Evolutionary conservation across 2,888 invertebrate genomes (phyloP), one percentile per base, ranked within the genome.

Genomic region (Chouioia cunea): DNA sequence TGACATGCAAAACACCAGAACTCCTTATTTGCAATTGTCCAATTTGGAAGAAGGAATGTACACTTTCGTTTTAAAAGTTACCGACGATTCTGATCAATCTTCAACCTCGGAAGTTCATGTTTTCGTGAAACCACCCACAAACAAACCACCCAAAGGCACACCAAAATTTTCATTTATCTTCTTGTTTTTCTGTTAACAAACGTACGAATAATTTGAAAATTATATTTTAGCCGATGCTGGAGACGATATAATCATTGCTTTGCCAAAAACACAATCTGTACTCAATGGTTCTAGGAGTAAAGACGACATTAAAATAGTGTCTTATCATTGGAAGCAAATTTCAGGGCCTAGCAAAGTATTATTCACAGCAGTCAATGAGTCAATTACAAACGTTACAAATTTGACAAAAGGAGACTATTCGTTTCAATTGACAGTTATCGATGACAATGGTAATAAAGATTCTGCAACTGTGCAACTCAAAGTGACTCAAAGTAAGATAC

Each of bases 1-100:
- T 12, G 97, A 97, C 82, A 97, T 97, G 96, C 96, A 97, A 88
- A 95, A 97, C 77, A 97, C 97, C 0, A 90, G 95, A 79, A 96
- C 96, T 0, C 95, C 97, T 0, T 95, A 93, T 81, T 89, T 97
- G 50, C 92, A 93, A 86, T 87, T 97, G 14, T 95, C 96, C 0
- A 95, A 97, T 86, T 88, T 97, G 57, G 95, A 97, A 80, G 94
- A 95, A 81, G 97, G 97, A 54, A 93, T 97, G 87, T 98, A 97
- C 84, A 96, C 95, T 0, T 97, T 97, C 86, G 93, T 93, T 6
- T 87, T 97, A 54, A 95, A 95, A 87, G 97, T 97, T 43, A 97
- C 95, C 0, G 97, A 98, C 81, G 93, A 93, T 64, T 93, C 95
- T 0, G 94, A 93, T 3, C 97, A 97, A 86, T 92, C 91, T 1